Conservation (phyloP, 2,113 vertebrate genomes). For the Alouatta palliata region DNA sequence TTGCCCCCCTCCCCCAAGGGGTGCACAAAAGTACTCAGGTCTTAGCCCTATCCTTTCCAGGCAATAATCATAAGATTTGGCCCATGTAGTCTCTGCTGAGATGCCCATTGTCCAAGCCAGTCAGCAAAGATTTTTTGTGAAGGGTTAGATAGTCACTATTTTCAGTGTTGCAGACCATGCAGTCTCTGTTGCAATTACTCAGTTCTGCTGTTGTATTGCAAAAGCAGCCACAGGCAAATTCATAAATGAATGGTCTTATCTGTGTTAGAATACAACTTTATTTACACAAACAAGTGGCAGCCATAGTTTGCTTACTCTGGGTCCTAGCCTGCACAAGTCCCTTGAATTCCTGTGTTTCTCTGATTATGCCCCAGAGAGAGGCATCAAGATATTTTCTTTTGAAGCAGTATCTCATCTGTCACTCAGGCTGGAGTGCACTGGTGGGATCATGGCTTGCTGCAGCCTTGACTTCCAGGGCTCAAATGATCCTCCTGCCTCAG, state of each 20-base stretch:
- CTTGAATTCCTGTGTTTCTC: not conserved
- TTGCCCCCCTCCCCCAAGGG: fast-evolving
- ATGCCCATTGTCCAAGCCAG: not conserved
- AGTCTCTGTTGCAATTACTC: not conserved
- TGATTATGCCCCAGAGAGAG: not conserved
- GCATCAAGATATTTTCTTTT: not conserved
- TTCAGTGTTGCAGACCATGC: not conserved
- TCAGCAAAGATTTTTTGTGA: not conserved
- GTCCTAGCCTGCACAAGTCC: not conserved
- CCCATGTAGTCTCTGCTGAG: not conserved
- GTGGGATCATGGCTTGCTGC: too few species aligned
- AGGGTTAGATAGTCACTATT: not conserved
- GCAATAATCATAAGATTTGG: not conserved
- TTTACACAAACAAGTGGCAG: not conserved
- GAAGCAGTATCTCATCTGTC: too few species aligned
- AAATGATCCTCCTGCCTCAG: too few species aligned
- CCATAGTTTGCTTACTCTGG: not conserved
- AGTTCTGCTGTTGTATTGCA: not conserved
- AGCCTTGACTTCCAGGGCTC: too few species aligned
- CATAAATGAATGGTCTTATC: not conserved
- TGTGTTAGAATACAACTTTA: not conserved
- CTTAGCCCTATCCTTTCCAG: not conserved
- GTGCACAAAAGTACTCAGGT: not conserved
- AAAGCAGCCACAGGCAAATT: not conserved
- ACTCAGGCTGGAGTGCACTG: too few species aligned